Evolutionary conservation across 2,888 invertebrate genomes (phyloP).

Genomic region (Margaritifera margaritifera): DNA sequence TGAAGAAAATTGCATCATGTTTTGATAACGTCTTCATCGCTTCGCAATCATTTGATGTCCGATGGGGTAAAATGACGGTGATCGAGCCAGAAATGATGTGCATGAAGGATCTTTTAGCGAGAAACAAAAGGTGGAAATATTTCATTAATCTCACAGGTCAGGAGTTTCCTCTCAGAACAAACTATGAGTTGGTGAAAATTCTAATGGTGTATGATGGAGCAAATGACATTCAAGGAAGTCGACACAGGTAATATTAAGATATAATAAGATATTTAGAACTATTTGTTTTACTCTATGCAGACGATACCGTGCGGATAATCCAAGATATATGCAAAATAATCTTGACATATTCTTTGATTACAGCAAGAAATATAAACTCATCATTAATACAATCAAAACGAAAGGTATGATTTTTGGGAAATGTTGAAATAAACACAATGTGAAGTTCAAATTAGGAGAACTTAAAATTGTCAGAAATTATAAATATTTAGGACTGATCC

Average conservation of each 20-base stretch:
- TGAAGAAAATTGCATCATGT: slow-evolving; percentile 50
- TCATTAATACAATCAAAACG: too few relatives aligned
- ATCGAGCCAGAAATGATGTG: slow-evolving; percentile 65
- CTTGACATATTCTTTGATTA: too few relatives aligned
- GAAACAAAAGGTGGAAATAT: slow-evolving; percentile 62
- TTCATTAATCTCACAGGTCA: slow-evolving; percentile 68
- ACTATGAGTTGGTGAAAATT: slow-evolving; percentile 63
- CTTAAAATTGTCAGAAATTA: too few relatives aligned
- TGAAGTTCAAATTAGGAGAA: too few relatives aligned
- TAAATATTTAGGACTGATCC: too few relatives aligned
- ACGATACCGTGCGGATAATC: too few relatives aligned
- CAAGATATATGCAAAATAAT: too few relatives aligned
- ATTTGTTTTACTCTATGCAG: too few relatives aligned
- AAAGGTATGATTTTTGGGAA: too few relatives aligned
- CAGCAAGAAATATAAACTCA: too few relatives aligned
- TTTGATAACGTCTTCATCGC: slow-evolving; percentile 66
- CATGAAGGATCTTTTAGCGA: slow-evolving; percentile 49
- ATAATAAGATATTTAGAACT: too few relatives aligned
- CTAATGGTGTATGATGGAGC: slow-evolving; percentile 62
- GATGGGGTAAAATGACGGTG: slow-evolving; percentile 63
- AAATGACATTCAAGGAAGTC: slow-evolving; percentile 59
- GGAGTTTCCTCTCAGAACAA: slow-evolving; percentile 67
- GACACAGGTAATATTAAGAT: slow-evolving; percentile 43
- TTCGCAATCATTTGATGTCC: slow-evolving; percentile 42
- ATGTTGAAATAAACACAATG: too few relatives aligned